Evolutionary conservation across 2,797 vertebrate species (phyloP), one percentile per base, ranked within the genome.

Genomic region (Mormyrops attenuatus): DNA sequence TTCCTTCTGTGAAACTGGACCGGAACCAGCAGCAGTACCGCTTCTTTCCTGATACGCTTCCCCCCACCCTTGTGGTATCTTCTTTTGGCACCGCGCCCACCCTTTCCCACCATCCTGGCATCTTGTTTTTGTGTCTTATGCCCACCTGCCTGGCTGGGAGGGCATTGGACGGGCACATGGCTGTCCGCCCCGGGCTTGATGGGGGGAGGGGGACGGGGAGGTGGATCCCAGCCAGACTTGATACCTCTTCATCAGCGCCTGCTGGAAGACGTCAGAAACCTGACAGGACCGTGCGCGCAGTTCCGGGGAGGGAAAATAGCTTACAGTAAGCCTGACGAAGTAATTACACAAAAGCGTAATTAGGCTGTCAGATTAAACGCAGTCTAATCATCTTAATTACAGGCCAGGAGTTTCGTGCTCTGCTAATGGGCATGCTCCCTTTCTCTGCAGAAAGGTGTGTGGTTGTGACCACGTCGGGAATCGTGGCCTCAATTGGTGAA

Each of bases 361-460:
- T 88, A 22, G 60, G n/a, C 63, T 89, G 49, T 69, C 89, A 44
- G 63, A 73, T 89, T 89, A 87, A 87, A 89, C 22, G 41, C 66
- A 53, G 60, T 63, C 63, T 77, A 86, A 73, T 89, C 85, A 89
- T 89, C 44, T 73, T 87, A 89, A 89, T 89, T 89, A 77, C 85
- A 73, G 85, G 49, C 30, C 2, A 50, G 52, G 63, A 85, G 47
- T 60, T 87, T n/a, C 8, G 41, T 3, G 6, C 55, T 9, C 47
- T 30, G 82, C 30, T 26, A 55, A 47, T 38, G 8, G 9, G 89
- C 66, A 53, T 47, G 5, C 63, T 63, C 3, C 47, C 82, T 41
- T 30, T 41, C 57, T 20, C 57, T 41, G 20, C 38, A 2, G n/a
- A 86, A 89, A 26, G 60, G 60, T 26, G 44, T 26, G 44, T 17